Percentiles rank a stretch among this genome's conserved stretches.
phyloP scores from a whole-genome alignment of 2,113 vertebrate species.

The Chloebia gouldiae region DNA sequence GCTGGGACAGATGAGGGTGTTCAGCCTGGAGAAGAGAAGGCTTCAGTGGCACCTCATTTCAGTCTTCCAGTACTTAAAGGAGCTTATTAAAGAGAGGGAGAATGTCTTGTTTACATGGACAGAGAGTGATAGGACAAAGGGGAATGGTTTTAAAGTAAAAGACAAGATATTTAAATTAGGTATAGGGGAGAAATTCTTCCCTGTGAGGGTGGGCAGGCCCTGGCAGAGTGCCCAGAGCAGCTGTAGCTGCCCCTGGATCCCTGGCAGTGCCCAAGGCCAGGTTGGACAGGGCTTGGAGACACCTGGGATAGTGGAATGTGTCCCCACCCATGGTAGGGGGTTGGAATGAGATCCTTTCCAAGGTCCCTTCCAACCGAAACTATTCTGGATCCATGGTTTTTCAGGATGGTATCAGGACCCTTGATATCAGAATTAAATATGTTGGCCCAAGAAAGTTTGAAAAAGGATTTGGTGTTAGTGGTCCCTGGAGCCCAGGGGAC shows the following conservation, averaged over 20 bases:
- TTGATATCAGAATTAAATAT: not conserved
- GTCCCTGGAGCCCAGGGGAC: not conserved
- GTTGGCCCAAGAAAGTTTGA: not conserved
- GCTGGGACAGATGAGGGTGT: not conserved
- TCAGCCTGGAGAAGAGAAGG: not conserved
- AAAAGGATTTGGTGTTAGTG: not conserved
- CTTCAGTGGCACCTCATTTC: not conserved
- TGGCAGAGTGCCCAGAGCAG: not conserved
- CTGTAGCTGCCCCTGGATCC: not conserved
- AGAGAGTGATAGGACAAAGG: not conserved
- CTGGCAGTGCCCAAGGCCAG: not conserved
- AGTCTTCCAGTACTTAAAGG: not conserved
- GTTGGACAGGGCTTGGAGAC: rapidly evolving
- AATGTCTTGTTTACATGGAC: not conserved
- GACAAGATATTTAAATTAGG: rapidly evolving
- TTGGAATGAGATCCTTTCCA: not conserved
- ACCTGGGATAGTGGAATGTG: rapidly evolving
- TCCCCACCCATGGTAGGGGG: not conserved
- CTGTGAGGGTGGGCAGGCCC: rapidly evolving
- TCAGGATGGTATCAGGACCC: not conserved
- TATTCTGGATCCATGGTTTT: not conserved
- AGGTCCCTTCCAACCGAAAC: not conserved
- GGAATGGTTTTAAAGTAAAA: not conserved
- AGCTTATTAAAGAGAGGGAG: not conserved
- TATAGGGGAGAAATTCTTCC: not conserved